These are phyloP conservation scores for Microplitis manilae DNA, from an alignment of 2,888 invertebrate genomes.

Conservation along the genomic window DNA sequence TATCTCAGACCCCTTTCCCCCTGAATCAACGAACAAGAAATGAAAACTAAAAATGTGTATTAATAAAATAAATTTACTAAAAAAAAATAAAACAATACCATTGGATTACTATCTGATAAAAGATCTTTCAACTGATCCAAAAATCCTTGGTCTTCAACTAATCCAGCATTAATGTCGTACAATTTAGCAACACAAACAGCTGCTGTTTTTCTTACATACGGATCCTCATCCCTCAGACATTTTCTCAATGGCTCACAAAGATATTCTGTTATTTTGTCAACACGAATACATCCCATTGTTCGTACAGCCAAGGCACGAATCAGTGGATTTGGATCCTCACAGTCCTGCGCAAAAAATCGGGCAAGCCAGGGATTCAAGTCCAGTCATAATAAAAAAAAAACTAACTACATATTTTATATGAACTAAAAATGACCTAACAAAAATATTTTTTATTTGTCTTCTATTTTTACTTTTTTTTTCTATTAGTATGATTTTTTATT, in stretches of 20 bases:
- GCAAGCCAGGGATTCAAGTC: slow-evolving; percentile 73
- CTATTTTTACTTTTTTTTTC: slow-evolving; percentile 49
- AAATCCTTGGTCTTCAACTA: slow-evolving; percentile 90
- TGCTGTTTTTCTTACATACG: slow-evolving; percentile 98
- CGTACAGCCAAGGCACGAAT: slow-evolving; percentile 98
- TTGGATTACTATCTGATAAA: slow-evolving; percentile 98
- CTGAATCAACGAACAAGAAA: not conserved
- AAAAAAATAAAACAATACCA: slow-evolving; percentile 76
- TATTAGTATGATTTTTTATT: not conserved
- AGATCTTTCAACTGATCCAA: slow-evolving; percentile 97
- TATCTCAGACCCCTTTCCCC: too few species aligned
- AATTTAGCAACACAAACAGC: slow-evolving; percentile 99
- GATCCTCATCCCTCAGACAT: slow-evolving; percentile 95
- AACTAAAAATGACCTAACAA: slow-evolving; percentile 62
- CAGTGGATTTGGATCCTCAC: slow-evolving; percentile 99
- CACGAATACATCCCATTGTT: slow-evolving; percentile 99
- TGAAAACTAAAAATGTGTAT: not conserved
- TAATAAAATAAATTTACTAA: not conserved
- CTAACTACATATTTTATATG: slow-evolving; percentile 60
- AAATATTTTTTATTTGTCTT: slow-evolving; percentile 49
- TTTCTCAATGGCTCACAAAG: slow-evolving; percentile 97
- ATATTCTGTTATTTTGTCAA: slow-evolving; percentile 99
- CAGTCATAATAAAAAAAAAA: slow-evolving; percentile 70
- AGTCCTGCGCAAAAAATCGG: slow-evolving; percentile 83
- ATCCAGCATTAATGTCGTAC: slow-evolving; percentile 90